Evolutionary conservation across 2,888 invertebrate species (phyloP), one percentile per base, ranked within the genome.

Genomic region (Drosophila setosimentum): DNA sequence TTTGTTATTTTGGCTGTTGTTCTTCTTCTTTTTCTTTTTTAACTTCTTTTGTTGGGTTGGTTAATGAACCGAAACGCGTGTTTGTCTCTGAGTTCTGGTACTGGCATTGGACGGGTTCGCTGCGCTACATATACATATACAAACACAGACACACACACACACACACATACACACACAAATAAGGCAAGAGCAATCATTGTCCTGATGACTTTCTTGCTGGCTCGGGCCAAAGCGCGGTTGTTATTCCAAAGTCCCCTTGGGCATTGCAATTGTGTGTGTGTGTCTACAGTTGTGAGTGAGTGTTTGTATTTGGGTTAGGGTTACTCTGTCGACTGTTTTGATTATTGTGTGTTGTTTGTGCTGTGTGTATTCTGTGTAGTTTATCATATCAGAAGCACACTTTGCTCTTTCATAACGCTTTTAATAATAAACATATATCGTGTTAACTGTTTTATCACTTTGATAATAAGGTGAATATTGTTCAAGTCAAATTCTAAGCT

Each of bases 11-110:
- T 24, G 18, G 18, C 8, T 8, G 18, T 18, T 8, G 18, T 3
- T 18, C 18, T 21, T 42, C 27, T 32, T 35, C 48, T 32, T 37
- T 24, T 21, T 69, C 65, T 51, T 69, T 68, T 62, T 64, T 50
- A 51, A 60, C 73, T 73, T 58, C 68, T 73, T 76, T 87, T 87
- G 80, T 82, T 87, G 80, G 77, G 82, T 68, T 89, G 89, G 89
- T 87, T 87, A 87, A 87, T 87, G 87, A 87, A 87, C 87, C 87
- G 87, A 87, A 81, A 73, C 71, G 89, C 81, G 84, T 85, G 88
- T 79, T 88, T 81, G 81, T 84, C 84, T 84, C 80, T 66, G 82
- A 67, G 66, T 64, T 75, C 60, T 29, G 49, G 68, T 67, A 59
- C 55, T 69, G 79, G 68, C 66, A 76, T 68, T 63, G 70, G 60